phyloP scores from a whole-genome alignment of 1,140 invertebrate genomes.

The Aricia agestis region DNA sequence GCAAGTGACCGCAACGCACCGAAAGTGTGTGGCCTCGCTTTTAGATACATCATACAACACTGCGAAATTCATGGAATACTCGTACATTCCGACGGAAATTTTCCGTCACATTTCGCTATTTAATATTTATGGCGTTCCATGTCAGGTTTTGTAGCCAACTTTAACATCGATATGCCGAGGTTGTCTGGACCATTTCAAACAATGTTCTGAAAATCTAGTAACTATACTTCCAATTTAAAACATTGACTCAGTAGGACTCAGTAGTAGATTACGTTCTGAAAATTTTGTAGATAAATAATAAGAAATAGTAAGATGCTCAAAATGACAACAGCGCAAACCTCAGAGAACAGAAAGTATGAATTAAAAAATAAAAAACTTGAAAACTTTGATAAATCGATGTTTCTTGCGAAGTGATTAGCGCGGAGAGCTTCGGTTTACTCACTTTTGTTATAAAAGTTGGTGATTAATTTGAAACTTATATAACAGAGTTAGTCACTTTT shows the following conservation, averaged over 20 bases:
- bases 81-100: background rate
- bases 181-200: background rate
- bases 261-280: too few species aligned
- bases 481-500: background rate
- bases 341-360: background rate
- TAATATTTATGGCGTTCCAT: constrained; percentile 9
- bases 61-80: constrained; percentile 5
- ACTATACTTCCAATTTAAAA: too few species aligned
- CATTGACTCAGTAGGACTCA: too few species aligned
- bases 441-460: background rate
- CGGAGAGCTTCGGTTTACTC: background rate
- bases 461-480: background rate
- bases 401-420: constrained; percentile 2
- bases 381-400: background rate
- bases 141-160: background rate
- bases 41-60: background rate
- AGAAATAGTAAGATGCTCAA: too few species aligned
- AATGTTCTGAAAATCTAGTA: too few species aligned
- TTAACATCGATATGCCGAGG: background rate
- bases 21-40: background rate
- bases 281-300: too few species aligned
- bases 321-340: too few species aligned
- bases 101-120: constrained; percentile 10
- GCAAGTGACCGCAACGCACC: too few species aligned
- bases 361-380: background rate